Evolutionary conservation across 53 echinoderm and acorn worm genomes (phyloP), one percentile per base, ranked within the genome.

Genomic region (Pentamera pediparva): DNA sequence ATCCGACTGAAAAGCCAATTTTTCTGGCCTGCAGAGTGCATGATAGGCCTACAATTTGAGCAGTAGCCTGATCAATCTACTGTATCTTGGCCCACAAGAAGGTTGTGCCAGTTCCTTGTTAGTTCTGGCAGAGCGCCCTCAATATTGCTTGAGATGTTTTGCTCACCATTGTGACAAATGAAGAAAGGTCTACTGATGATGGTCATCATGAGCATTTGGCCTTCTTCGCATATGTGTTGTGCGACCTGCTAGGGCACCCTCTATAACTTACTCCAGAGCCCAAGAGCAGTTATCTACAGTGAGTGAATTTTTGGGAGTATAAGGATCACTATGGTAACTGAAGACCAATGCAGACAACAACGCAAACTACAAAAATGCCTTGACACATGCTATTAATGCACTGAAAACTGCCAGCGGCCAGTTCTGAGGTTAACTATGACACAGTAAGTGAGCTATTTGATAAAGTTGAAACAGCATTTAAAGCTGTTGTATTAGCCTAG

Each of bases 401-500:
- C 43, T 69, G 8, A 69, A 65, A 39, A 65, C 65, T 4, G 65
- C 65, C 13, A 37, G 36, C 4, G 38, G 40, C n/a, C 21, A 65
- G 22, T 33, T 37, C 36, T 39, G 17, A 35, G 65, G 65, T 65
- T 8, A 65, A 65, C 10, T 9, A 37, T 65, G 65, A 65, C 4
- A 65, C 65, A 22, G 39, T 65, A 13, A 17, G 10, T 9, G 65
- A 65, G 10, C 40, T 65, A 21, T 65, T 37, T 20, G 8, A 65
- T 37, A 65, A 19, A 33, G 65, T 65, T 4, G 39, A 37, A 4
- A 15, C 65, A 37, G 65, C 65, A 65, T 65, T 65, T 65, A 39
- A 65, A 27, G 65, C 65, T 37, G 65, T 65, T 5, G 65, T 37
- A 39, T 65, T 39, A 19, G 65, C 65, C 39, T 39, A 65, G n/a